These are phyloP conservation scores for Centruroides vittatus DNA, from an alignment of 1,140 invertebrate species.

Conservation along the genomic window DNA sequence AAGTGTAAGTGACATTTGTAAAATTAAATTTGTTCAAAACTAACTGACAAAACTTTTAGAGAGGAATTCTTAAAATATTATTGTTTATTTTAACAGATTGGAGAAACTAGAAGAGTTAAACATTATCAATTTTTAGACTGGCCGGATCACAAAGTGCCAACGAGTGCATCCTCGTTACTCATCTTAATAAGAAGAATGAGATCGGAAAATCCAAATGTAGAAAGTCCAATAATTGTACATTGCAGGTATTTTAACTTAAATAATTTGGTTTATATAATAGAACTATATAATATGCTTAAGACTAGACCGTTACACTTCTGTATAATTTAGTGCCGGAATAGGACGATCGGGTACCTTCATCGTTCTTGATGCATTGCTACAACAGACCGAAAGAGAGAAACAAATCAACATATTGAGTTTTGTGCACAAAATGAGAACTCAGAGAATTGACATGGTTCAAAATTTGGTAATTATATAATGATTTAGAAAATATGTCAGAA, in stretches of 20 bases:
- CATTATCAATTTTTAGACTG: slow-evolving; percentile 19
- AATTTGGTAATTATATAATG: slow-evolving; percentile 31
- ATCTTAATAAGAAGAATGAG: slow-evolving; percentile 7
- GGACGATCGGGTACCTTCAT: slow-evolving; percentile 32
- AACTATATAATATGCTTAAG: background rate
- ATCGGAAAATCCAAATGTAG: slow-evolving; percentile 1
- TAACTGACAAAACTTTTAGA: too few relatives aligned
- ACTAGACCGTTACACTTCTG: background rate
- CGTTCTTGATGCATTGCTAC: slow-evolving; percentile 29
- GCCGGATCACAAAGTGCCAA: slow-evolving; percentile 14
- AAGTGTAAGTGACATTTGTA: background rate
- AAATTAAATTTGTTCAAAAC: background rate
- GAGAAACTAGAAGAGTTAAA: slow-evolving; percentile 8
- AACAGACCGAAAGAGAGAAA: slow-evolving; percentile 22
- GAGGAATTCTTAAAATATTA: background rate
- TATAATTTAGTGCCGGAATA: slow-evolving; percentile 26
- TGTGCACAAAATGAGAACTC: slow-evolving; percentile 27
- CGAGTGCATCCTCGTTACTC: slow-evolving; percentile 8
- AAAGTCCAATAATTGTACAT: slow-evolving; percentile 18
- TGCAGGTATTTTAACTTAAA: slow-evolving; percentile 15
- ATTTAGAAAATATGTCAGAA: background rate
- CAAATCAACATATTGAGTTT: slow-evolving; percentile 29
- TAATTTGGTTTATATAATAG: background rate
- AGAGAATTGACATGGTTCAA: slow-evolving; percentile 38
- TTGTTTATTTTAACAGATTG: slow-evolving; percentile 7